Conservation (phyloP, 2,888 invertebrate genomes). For the Euclidia mi region DNA sequence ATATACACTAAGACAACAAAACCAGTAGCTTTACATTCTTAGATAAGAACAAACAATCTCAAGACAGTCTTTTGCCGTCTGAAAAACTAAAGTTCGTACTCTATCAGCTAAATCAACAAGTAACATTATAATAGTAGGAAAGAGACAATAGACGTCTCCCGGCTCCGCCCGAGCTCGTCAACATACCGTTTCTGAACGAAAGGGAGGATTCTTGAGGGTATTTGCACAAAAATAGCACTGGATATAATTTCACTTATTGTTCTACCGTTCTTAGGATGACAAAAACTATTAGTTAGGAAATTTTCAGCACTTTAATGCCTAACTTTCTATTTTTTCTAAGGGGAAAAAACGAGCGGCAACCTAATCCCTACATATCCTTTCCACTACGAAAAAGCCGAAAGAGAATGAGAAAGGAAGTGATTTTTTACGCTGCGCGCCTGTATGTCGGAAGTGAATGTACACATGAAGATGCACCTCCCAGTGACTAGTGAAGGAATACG, state of each 20-base stretch:
- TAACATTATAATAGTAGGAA: slow-evolving; percentile 28
- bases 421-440: no score
- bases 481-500: no score
- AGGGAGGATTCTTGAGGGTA: slow-evolving; percentile 63
- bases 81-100: slow-evolving; percentile 46
- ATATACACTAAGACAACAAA: no score
- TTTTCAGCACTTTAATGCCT: background rate
- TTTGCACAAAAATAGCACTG: slow-evolving; percentile 66
- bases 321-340: background rate
- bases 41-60: background rate
- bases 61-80: background rate
- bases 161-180: slow-evolving; percentile 32
- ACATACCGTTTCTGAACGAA: slow-evolving; percentile 56
- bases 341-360: no score
- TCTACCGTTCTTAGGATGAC: slow-evolving; percentile 45
- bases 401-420: no score
- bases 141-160: slow-evolving; percentile 40
- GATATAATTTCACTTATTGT: slow-evolving; percentile 70
- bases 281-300: slow-evolving; percentile 45
- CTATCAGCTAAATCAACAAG: slow-evolving; percentile 55
- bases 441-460: no score
- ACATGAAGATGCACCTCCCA: no score
- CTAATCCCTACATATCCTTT: no score
- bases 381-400: no score
- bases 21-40: background rate